Conservation (phyloP, 2,888 invertebrate genomes). For the Vannuccia rotundouncinata region DNA sequence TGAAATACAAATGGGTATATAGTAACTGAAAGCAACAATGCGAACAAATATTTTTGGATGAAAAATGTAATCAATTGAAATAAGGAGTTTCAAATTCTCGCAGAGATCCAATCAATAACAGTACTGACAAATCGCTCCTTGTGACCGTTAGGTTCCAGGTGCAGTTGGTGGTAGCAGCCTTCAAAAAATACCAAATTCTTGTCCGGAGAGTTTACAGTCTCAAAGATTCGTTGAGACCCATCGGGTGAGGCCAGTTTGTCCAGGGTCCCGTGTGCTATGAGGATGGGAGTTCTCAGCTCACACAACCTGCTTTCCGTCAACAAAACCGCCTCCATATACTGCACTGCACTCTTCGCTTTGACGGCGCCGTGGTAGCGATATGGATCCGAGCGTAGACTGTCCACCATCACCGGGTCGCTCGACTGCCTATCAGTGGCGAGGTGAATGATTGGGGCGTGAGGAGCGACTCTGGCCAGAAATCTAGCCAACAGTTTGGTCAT, state of each 20-base stretch:
- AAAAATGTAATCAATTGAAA: too few species aligned
- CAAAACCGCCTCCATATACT: neutral
- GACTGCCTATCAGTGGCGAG: constrained; percentile 47
- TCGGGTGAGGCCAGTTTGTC: constrained; percentile 51
- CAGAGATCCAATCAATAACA: constrained; percentile 45
- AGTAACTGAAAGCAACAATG: too few species aligned
- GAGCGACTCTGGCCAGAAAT: constrained; percentile 46
- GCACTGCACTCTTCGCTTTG: neutral
- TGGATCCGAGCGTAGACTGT: neutral
- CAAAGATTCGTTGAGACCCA: constrained; percentile 49
- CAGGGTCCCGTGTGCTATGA: constrained; percentile 52
- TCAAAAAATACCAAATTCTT: constrained; percentile 49
- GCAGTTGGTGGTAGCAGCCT: constrained; percentile 47
- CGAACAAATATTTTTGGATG: too few species aligned
- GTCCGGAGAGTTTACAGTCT: constrained; percentile 47
- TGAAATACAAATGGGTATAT: neutral
- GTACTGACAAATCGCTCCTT: constrained; percentile 43
- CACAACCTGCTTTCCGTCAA: constrained; percentile 41
- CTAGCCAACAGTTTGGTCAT: constrained; percentile 46
- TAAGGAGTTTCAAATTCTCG: constrained; percentile 40
- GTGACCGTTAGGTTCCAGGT: constrained; percentile 46
- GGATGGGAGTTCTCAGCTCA: constrained; percentile 50
- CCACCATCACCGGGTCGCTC: constrained; percentile 45
- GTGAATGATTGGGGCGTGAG: constrained; percentile 46
- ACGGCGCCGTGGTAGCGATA: neutral